These are phyloP conservation scores for Leuciscus idus DNA, from an alignment of 2,113 vertebrate genomes.

Conservation along the genomic window DNA sequence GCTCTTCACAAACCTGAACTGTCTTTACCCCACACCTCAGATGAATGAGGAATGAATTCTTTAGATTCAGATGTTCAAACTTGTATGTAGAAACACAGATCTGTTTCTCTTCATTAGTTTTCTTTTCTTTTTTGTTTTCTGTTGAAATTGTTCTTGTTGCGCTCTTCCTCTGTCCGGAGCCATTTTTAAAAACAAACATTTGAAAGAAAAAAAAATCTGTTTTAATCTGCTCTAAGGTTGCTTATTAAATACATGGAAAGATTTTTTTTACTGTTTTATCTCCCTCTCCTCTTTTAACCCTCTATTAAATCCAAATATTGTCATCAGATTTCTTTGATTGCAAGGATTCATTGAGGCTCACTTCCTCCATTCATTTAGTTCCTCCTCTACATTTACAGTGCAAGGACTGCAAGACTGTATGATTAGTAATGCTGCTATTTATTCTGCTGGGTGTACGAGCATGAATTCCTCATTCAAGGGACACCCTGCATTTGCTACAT, in stretches of 20 bases:
- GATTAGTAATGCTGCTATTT: conserved; percentile 1
- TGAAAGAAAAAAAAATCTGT: conserved; percentile 68
- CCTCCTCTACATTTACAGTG: neutral
- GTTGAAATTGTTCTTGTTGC: conserved; percentile 59
- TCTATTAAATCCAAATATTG: conserved; percentile 2
- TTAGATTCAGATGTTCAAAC: conserved; percentile 64
- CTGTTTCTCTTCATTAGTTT: conserved; percentile 62
- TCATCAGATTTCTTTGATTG: neutral
- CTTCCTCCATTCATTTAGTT: neutral
- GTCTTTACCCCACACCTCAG: conserved; percentile 24
- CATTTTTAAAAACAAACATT: conserved; percentile 71
- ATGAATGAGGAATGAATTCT: conserved; percentile 24
- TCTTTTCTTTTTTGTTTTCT: conserved; percentile 67
- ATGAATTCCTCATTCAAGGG: conserved; percentile 4
- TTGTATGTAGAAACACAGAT: conserved; percentile 64
- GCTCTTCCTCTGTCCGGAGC: conserved; percentile 63
- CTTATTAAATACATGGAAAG: conserved; percentile 80
- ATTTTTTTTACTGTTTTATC: conserved; percentile 84
- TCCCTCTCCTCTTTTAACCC: conserved; percentile 54
- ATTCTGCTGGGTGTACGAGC: neutral
- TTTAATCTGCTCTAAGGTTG: conserved; percentile 77
- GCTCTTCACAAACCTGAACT: conserved; percentile 74
- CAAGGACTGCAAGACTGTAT: neutral
- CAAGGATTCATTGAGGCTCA: conserved; percentile 19
- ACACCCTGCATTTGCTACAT: neutral